phyloP scores from a whole-genome alignment of 2,888 invertebrate genomes.

The Punctoribates punctum region DNA sequence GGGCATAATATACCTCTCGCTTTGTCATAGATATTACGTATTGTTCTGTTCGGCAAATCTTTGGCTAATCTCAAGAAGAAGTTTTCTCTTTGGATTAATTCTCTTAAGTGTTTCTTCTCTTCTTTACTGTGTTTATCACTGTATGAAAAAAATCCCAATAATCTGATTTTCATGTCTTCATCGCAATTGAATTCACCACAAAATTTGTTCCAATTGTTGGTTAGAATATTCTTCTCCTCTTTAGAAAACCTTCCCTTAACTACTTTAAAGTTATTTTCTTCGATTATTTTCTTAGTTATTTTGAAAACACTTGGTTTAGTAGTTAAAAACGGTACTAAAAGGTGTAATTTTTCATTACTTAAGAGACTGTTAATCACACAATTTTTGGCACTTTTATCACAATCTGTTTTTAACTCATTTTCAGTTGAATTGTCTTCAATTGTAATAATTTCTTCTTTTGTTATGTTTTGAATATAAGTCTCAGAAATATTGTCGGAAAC shows the following conservation, averaged over 20 bases:
- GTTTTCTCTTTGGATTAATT: not conserved
- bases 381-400: not conserved
- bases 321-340: not conserved
- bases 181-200: constrained; percentile 3
- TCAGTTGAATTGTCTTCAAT: too few relatives aligned
- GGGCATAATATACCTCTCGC: not conserved
- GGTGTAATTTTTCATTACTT: not conserved
- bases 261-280: not conserved
- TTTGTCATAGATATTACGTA: not conserved
- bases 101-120: not conserved
- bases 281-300: not conserved
- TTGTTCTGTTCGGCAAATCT: not conserved
- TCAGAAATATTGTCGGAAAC: too few relatives aligned
- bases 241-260: not conserved
- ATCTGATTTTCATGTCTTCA: not conserved
- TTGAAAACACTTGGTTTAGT: too few relatives aligned
- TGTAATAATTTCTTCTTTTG: too few relatives aligned
- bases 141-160: not conserved
- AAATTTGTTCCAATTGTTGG: not conserved
- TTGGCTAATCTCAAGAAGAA: not conserved
- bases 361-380: constrained; percentile 7
- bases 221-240: not conserved
- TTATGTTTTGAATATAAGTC: too few relatives aligned
- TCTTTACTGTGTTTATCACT: constrained; percentile 10
- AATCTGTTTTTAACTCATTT: too few relatives aligned